Evolutionary conservation across 2,797 vertebrate genomes (phyloP), one percentile per base, ranked within the genome.

Genomic region (Myioborus miniatus): DNA sequence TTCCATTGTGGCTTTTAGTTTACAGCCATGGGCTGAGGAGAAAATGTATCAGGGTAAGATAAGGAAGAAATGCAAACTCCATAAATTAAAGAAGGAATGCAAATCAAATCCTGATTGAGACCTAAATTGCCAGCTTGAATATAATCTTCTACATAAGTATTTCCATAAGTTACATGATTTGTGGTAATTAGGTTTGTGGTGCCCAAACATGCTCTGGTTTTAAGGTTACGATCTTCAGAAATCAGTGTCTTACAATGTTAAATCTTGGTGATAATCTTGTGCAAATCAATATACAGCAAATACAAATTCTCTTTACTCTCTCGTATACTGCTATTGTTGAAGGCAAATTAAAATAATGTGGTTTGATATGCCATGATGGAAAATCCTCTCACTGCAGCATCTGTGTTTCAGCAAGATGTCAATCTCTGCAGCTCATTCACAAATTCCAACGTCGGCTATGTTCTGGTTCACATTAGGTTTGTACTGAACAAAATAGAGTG

Each of bases 61-160:
- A 26, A 23, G 21, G n/a, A 86, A 86, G 74, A 92, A 94, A 83
- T 55, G 23, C 26, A 76, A 90, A 49, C 39, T 78, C 41, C 58
- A 47, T 83, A 59, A 93, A 83, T 78, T 87, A 56, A 78, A 82
- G 75, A 44, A 82, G 52, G 82, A 92, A 80, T 11, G 12, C 62
- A 91, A 92, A 91, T 87, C 60, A 96, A 86, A 90, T 76, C 62
- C 91, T 69, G 62, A 80, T 83, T 83, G 79, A 94, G 50, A 83
- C 55, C 17, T 86, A 86, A 94, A 87, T 36, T 90, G 34, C 55
- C 24, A 64, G 37, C 74, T 91, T 89, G 72, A 91, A 94, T 83
- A 80, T 64, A 80, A 89, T 93, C 81, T 89, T 84, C 72, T 59
- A 72, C 63, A 13, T 90, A 94, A 94, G 60, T 77, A 69, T 89